Conservation (phyloP, 2,888 invertebrate species). For the Trissolcus japonicus region DNA sequence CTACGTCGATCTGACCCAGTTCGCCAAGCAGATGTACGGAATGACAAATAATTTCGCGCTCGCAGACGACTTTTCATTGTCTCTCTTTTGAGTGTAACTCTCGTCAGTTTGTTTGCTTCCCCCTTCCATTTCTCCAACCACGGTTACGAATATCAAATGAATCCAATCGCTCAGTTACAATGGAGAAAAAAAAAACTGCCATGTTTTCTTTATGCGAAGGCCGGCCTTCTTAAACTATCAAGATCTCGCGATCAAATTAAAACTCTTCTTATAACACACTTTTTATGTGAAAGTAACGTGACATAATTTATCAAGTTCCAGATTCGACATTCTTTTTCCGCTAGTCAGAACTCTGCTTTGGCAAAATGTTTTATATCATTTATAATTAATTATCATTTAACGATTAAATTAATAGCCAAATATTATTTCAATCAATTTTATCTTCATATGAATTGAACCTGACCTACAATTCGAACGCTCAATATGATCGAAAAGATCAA, state of each 20-base stretch:
- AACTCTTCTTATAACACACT: slow-evolving; percentile 38
- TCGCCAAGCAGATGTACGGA: slow-evolving; percentile 52
- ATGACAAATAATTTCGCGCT: slow-evolving; percentile 56
- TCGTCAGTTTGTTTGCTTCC: slow-evolving; percentile 15
- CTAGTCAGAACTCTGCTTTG: too few relatives aligned
- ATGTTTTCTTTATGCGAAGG: not conserved
- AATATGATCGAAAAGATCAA: too few relatives aligned
- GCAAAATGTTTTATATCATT: too few relatives aligned
- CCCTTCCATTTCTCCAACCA: not conserved
- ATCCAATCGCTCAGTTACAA: too few relatives aligned
- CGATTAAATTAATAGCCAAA: too few relatives aligned
- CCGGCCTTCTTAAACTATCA: slow-evolving; percentile 13
- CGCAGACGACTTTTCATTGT: slow-evolving; percentile 48
- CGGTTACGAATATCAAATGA: not conserved
- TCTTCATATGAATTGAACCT: too few relatives aligned
- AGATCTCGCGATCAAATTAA: slow-evolving; percentile 33
- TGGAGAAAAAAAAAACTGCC: too few relatives aligned
- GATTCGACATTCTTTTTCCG: slow-evolving; percentile 21
- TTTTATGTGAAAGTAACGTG: slow-evolving; percentile 48
- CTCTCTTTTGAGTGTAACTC: slow-evolving; percentile 15
- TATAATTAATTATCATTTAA: too few relatives aligned
- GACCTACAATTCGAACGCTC: too few relatives aligned
- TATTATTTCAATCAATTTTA: too few relatives aligned
- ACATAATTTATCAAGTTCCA: slow-evolving; percentile 33
- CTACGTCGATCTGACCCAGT: slow-evolving; percentile 67